A percentile compares a stretch with the other conserved stretches of the same genome.
These are phyloP conservation scores for Drosophila barbarae DNA, from an alignment of 2,888 invertebrate genomes.

Conservation along the genomic window DNA sequence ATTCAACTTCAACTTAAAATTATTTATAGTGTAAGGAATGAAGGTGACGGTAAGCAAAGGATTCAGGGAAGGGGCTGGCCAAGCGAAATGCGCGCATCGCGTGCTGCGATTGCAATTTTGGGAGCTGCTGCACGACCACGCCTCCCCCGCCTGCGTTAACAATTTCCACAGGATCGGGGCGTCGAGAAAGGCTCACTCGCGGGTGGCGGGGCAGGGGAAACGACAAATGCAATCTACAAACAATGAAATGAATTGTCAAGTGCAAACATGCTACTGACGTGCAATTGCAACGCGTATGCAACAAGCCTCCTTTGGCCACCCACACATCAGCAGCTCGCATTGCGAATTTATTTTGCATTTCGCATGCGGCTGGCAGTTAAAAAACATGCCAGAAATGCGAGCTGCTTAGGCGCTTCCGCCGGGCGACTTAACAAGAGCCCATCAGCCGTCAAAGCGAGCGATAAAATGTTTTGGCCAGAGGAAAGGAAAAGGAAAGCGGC, in stretches of 20 bases:
- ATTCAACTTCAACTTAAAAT: too few relatives aligned
- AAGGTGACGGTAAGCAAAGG: conserved; percentile 3
- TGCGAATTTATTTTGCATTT: conserved; percentile 67
- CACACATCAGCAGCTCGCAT: conserved; percentile 43
- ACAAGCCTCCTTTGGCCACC: conserved; percentile 54
- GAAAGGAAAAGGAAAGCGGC: conserved; percentile 10
- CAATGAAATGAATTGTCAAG: conserved; percentile 77
- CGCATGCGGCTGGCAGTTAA: conserved; percentile 62
- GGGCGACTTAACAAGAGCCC: conserved; percentile 36
- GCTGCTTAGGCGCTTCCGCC: conserved; percentile 54
- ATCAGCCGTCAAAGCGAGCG: conserved; percentile 36
- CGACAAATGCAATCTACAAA: conserved; percentile 75
- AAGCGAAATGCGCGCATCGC: conserved; percentile 69
- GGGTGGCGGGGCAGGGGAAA: not conserved
- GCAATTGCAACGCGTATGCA: conserved; percentile 60
- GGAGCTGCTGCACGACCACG: conserved; percentile 44
- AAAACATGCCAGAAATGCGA: conserved; percentile 53
- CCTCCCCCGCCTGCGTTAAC: conserved; percentile 37
- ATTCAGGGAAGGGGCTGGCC: conserved; percentile 21
- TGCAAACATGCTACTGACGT: conserved; percentile 74
- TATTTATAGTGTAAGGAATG: not conserved
- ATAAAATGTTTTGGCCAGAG: conserved; percentile 40
- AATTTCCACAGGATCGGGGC: conserved; percentile 31
- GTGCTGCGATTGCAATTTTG: conserved; percentile 73
- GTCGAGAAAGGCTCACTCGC: not conserved